Conservation (phyloP, 1,140 invertebrate genomes). For the Diorhabda elongata region DNA sequence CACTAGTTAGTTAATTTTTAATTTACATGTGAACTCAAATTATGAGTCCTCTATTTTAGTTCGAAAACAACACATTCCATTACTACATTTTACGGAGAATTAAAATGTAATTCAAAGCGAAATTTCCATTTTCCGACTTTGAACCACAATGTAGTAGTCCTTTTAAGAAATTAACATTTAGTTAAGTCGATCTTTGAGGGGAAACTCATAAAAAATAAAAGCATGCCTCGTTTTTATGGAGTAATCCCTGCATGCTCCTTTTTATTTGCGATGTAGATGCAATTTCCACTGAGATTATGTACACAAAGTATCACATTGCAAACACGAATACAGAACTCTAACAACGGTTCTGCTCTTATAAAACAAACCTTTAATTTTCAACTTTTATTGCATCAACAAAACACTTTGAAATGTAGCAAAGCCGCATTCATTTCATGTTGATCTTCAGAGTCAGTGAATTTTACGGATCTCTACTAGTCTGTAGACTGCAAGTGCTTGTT, state of each 20-base stretch:
- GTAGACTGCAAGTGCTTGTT: neutral
- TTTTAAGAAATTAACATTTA: neutral
- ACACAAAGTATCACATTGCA: constrained; percentile 2
- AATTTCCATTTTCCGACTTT: too few species aligned
- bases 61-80: too few species aligned
- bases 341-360: constrained; percentile 9
- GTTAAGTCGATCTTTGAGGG: neutral
- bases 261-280: neutral
- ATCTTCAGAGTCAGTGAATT: constrained; percentile 6
- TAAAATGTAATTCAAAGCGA: too few species aligned
- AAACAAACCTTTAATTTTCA: constrained; percentile 14
- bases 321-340: neutral
- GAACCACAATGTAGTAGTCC: neutral
- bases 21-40: too few species aligned
- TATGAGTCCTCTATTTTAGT: too few species aligned
- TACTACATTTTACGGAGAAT: too few species aligned
- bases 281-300: neutral
- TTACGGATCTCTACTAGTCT: neutral
- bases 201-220: neutral
- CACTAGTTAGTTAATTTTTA: too few species aligned
- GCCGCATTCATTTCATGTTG: constrained; percentile 9
- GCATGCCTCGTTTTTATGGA: neutral
- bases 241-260: neutral
- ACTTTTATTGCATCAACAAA: constrained; percentile 16
- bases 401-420: constrained; percentile 8